Conservation (phyloP, 2,888 invertebrate genomes). For the Brachynemurus nebulosus region DNA sequence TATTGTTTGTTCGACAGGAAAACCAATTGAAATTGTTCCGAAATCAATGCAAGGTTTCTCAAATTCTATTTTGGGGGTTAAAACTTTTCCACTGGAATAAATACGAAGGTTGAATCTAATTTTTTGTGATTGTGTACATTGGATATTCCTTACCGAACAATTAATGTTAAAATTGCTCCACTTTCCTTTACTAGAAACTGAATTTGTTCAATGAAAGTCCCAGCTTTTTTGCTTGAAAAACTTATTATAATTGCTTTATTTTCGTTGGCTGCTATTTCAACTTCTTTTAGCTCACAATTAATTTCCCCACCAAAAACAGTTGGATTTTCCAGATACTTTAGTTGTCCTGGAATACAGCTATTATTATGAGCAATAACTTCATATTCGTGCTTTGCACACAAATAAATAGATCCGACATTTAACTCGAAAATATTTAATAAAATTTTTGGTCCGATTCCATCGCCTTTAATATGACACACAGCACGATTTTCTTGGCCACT, state of each 20-base stretch:
- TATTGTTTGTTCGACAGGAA: slow-evolving; percentile 33
- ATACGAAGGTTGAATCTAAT: neutral
- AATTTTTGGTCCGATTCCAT: slow-evolving; percentile 42
- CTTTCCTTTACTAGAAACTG: slow-evolving; percentile 45
- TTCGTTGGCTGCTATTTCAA: slow-evolving; percentile 36
- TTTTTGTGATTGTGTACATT: slow-evolving; percentile 4
- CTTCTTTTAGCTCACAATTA: slow-evolving; percentile 34
- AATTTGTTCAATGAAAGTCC: slow-evolving; percentile 46
- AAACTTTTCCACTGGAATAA: slow-evolving; percentile 34
- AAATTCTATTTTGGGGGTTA: slow-evolving; percentile 43
- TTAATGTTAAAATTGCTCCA: slow-evolving; percentile 36
- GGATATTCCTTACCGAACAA: slow-evolving; percentile 37
- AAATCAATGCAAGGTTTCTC: slow-evolving; percentile 40
- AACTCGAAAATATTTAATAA: slow-evolving; percentile 40
- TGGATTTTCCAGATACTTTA: slow-evolving; percentile 33
- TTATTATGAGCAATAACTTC: slow-evolving; percentile 43
- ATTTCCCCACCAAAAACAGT: slow-evolving; percentile 43
- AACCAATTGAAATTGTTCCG: slow-evolving; percentile 43
- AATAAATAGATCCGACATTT: slow-evolving; percentile 41
- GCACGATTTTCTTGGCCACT: slow-evolving; percentile 39
- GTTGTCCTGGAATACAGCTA: slow-evolving; percentile 45
- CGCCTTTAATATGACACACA: slow-evolving; percentile 37
- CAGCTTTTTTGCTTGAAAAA: slow-evolving; percentile 42
- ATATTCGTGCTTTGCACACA: slow-evolving; percentile 42
- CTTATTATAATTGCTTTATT: slow-evolving; percentile 38